Percentiles rank a stretch among this genome's conserved stretches.
These are phyloP conservation scores for Gymnocypris eckloni DNA, from an alignment of 2,797 vertebrate genomes.

Conservation along the genomic window DNA sequence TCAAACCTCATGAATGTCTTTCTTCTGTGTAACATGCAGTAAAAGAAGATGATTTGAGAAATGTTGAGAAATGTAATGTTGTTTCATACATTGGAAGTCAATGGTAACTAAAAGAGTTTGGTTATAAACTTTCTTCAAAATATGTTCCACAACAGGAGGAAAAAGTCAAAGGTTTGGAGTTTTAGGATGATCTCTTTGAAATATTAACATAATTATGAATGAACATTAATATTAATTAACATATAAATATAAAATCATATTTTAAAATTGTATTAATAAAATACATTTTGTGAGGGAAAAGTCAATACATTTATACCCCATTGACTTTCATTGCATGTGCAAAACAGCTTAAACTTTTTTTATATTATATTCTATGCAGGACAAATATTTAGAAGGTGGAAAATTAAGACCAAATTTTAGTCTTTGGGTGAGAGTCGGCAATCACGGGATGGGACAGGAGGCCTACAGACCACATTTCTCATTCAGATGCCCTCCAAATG, in stretches of 20 bases:
- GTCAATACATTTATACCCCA: background rate
- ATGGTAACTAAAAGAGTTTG: no score
- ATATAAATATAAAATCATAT: background rate
- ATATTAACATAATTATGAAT: background rate
- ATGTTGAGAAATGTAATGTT: no score
- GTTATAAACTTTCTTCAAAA: background rate
- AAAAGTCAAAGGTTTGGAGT: background rate
- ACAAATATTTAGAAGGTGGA: background rate
- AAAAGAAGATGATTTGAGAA: background rate
- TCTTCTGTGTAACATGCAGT: background rate
- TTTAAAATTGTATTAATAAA: background rate
- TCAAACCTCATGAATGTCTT: background rate
- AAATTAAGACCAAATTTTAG: background rate
- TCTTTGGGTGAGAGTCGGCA: constrained; percentile 48
- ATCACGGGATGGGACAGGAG: constrained; percentile 61
- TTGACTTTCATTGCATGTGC: no score
- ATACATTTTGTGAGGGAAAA: background rate
- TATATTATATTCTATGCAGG: background rate
- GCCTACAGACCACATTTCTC: constrained; percentile 48
- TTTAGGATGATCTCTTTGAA: background rate
- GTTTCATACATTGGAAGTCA: background rate
- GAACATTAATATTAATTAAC: background rate
- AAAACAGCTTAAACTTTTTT: background rate
- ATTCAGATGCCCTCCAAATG: constrained; percentile 59
- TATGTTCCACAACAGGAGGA: background rate